Base-by-base conservation (phyloP, 2,888 invertebrate genomes). In the Thera obeliscata region DNA sequence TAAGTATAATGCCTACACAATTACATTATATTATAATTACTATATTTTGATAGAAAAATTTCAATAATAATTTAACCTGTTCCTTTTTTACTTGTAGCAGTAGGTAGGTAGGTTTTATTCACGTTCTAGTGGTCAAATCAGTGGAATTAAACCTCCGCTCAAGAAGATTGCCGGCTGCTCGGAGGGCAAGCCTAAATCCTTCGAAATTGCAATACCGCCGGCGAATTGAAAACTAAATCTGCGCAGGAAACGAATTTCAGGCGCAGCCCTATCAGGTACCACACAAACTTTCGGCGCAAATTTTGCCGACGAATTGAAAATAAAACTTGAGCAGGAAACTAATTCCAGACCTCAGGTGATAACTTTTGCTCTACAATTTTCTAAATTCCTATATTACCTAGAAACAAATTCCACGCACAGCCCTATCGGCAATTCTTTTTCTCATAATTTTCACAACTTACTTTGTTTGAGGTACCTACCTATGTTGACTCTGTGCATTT, bases 171-270 rank as follows among this genome's bases (percentile, higher is more conserved):
- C 67, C 4, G 54, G 48, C 52, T 56, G 67, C 56, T 67, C 57
- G 33, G 48, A 33, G 46, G 50, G 35, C 38, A 22, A 61, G 56
- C 56, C 48, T 12, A 61, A 68, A 68, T 64, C 67, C 67, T 54
- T 57, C 61, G 22, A 64, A 64, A 68, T 68, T 68, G 64, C 64
- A 61, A 49, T 68, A 57, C 41, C 56, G 49, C 56, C 48, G 67
- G 54, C 35, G 48, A 48, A 68, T 68, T 46, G 48, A 46, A 64
- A 50, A 60, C 57, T 56, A 35, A 61, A 61, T 11, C 41, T 50
- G 33, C 7, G 2, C 56, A 22, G 43, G 7, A 56, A 56, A 41
- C 8, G 56, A 41, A 56, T 55, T 52, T 38, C 56, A 4, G 35
- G 33, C 22, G 8, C 52, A 52, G 4, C 33, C 3, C 6, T 38